Percentiles rank a stretch among this genome's conserved stretches.
phyloP scores from a whole-genome alignment of 2,888 invertebrate genomes.

The Hirudinaria manillensis region DNA sequence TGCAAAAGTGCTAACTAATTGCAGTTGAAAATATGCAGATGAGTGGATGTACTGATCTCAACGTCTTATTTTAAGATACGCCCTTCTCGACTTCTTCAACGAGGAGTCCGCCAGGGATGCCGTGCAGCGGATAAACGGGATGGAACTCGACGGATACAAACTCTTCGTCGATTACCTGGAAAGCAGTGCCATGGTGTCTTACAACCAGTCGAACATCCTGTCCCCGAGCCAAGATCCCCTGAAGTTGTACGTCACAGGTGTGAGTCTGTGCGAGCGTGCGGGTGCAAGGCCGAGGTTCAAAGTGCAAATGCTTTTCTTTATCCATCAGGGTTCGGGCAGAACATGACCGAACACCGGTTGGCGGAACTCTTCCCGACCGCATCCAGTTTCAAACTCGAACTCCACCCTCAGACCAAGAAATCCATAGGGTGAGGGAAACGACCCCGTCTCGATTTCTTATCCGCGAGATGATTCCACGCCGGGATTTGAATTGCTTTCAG shows the following conservation, averaged over 20 bases:
- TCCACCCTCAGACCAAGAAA: slow-evolving; percentile 10
- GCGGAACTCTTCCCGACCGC: slow-evolving; percentile 5
- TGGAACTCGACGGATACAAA: slow-evolving; percentile 7
- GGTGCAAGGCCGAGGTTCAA: background rate
- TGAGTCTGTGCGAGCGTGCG: background rate
- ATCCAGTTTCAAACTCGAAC: background rate
- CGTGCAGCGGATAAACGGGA: background rate
- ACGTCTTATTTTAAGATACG: slow-evolving; percentile 9
- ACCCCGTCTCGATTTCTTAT: no score
- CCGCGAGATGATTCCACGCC: no score
- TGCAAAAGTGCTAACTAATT: no score
- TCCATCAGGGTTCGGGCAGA: slow-evolving; percentile 10
- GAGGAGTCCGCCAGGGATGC: slow-evolving; percentile 3
- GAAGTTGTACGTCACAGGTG: slow-evolving; percentile 22
- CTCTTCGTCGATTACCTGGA: slow-evolving; percentile 14
- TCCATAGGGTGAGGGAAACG: slow-evolving; percentile 11
- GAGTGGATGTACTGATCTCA: no score
- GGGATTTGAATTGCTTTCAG: background rate
- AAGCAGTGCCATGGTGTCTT: background rate
- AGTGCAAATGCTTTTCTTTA: background rate
- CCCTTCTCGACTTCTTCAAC: background rate
- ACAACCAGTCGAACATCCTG: background rate
- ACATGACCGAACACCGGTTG: background rate
- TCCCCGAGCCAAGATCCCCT: slow-evolving; percentile 9
- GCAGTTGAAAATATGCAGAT: no score